A percentile compares a stretch with the other conserved stretches of the same genome.
Conservation (phyloP, 2,888 invertebrate species). For the Hoplodrina ambigua region DNA sequence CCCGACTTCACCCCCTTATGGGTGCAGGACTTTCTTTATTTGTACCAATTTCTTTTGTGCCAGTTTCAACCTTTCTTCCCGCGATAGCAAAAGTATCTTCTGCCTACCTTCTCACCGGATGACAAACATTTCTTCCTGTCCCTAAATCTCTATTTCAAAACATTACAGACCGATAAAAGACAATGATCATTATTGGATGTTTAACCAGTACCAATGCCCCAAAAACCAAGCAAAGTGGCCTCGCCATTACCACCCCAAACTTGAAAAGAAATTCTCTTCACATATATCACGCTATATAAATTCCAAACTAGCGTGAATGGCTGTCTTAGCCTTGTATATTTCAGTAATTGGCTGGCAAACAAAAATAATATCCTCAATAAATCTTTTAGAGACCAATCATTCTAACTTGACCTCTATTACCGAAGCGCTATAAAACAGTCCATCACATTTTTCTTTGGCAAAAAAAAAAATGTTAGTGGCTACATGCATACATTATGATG, state of each 20-base stretch:
- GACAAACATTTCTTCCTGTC: too few relatives aligned
- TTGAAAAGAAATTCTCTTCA: neutral
- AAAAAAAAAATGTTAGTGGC: conserved; percentile 74
- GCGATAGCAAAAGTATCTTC: too few relatives aligned
- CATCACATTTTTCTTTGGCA: conserved; percentile 74
- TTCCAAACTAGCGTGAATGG: conserved; percentile 18
- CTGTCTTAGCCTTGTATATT: conserved; percentile 20
- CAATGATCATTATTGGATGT: too few relatives aligned
- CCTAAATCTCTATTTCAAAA: too few relatives aligned
- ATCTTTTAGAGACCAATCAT: conserved; percentile 69
- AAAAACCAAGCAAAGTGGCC: neutral
- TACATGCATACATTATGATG: conserved; percentile 79
- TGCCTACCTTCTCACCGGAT: too few relatives aligned
- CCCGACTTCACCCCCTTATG: too few relatives aligned
- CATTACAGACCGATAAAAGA: too few relatives aligned
- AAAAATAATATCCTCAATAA: conserved; percentile 58
- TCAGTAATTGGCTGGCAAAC: conserved; percentile 59
- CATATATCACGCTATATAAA: conserved; percentile 12
- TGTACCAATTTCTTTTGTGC: too few relatives aligned
- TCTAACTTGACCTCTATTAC: conserved; percentile 76
- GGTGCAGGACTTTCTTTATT: too few relatives aligned
- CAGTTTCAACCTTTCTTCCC: too few relatives aligned
- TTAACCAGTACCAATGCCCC: too few relatives aligned
- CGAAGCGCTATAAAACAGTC: conserved; percentile 68
- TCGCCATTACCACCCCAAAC: neutral